Evolutionary conservation across 2,113 vertebrate genomes (phyloP), one percentile per base, ranked within the genome.

Genomic region (Phyllostomus discolor): DNA sequence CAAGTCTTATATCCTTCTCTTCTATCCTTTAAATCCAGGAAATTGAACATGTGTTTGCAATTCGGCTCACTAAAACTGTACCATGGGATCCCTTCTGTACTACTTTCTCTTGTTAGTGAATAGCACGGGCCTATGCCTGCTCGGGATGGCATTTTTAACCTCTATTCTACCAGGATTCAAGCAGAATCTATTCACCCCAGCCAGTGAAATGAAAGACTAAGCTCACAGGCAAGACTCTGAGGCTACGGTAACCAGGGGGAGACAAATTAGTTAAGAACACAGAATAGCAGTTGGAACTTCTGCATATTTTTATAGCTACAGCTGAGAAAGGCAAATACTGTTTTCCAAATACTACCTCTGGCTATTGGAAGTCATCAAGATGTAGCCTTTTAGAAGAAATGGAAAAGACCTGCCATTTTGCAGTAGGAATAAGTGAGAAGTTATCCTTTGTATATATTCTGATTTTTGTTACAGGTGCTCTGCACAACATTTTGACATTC

Each of bases 121-220:
- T 79, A 96, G 92, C 66, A 85, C 59, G 88, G 50, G 19, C 14
- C 2, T 50, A 35, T 78, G 72, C 59, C 48, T 87, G 54, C 41
- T 69, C 88, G 64, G 33, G 28, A 70, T 92, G 85, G 78, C 86
- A 76, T 89, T 91, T 97, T 97, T 96, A 97, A 97, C 92, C 88
- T 95, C 82, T 2, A 4, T 43, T 86, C 85, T 92, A 73, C 69
- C 73, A 96, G 69, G 35, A 52, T 92, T 38, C 73, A 67, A 15
- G 24, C 4, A 48, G 33, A 50, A 93, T 66, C 22, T 35, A 70
- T 81, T 84, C 94, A 95, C 54, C 43, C 72, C 66, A 52, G 46
- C 0, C 35, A 48, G 38, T 76, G 46, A 81, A 94, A 31, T 91
- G 14, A 41, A 66, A 91, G 22, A 82, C 41, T 78, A n/a, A 85